A percentile compares a stretch with the other conserved stretches of the same genome.
Conservation (phyloP, 2,797 vertebrate genomes). For the Tadarida brasiliensis region DNA sequence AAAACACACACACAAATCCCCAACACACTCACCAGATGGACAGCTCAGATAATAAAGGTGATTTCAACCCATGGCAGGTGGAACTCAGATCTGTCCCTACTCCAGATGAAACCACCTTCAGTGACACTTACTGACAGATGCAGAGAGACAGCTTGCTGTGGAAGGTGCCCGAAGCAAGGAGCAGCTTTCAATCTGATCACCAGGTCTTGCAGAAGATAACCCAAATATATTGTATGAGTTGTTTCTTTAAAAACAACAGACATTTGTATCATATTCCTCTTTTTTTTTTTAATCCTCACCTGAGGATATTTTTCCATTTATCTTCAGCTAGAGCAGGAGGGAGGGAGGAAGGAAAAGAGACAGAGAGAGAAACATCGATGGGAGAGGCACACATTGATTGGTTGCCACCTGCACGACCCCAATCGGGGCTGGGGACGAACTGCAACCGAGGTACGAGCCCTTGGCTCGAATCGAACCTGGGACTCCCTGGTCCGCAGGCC, state of each 20-base stretch:
- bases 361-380: too few species aligned
- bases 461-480: too few species aligned
- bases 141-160: constrained; percentile 45
- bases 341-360: too few species aligned
- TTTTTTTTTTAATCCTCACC: too few species aligned
- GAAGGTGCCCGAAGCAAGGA: constrained; percentile 24
- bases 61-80: constrained; percentile 22
- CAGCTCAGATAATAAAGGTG: constrained; percentile 55
- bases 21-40: constrained; percentile 40
- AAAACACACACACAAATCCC: constrained; percentile 54
- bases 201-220: not conserved
- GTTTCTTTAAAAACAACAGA: not conserved
- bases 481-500: too few species aligned
- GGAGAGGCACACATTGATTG: too few species aligned
- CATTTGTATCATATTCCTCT: too few species aligned
- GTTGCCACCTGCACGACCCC: too few species aligned
- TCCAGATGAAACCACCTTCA: constrained; percentile 3
- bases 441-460: too few species aligned
- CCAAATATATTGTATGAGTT: constrained; percentile 20
- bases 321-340: too few species aligned
- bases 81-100: constrained; percentile 36
- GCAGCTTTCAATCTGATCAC: not conserved
- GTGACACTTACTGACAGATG: constrained; percentile 56
- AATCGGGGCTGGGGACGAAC: too few species aligned
- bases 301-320: too few species aligned